A percentile compares a stretch with the other conserved stretches of the same genome.
Evolutionary conservation across 2,113 vertebrate genomes (phyloP).

Genomic region (Piprites chloris): DNA sequence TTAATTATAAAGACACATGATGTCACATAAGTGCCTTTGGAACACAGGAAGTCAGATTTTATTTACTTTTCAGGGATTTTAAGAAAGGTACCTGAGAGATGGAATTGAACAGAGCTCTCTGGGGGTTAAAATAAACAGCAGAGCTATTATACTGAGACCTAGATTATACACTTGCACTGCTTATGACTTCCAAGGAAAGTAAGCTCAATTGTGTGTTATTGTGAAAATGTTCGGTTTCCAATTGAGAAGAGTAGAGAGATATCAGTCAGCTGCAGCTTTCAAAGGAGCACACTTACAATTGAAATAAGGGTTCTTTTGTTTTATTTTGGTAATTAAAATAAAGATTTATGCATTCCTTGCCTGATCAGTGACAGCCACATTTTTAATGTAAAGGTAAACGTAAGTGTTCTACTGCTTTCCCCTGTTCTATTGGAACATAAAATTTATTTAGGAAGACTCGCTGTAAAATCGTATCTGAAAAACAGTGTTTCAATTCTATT

Average conservation of each 20-base stretch:
- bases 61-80: conserved; percentile 46
- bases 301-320: conserved; percentile 23
- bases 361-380: not conserved
- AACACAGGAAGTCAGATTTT: not conserved
- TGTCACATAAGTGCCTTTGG: not conserved
- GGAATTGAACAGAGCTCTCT: conserved; percentile 43
- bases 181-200: conserved; percentile 61
- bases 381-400: conserved; percentile 22
- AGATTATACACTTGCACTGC: conserved; percentile 54
- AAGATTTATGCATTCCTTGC: conserved; percentile 12
- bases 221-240: conserved; percentile 47
- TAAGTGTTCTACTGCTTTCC: not conserved
- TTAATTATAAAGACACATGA: not conserved
- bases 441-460: not conserved
- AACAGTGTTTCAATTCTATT: not conserved
- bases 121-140: conserved; percentile 59
- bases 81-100: conserved; percentile 27
- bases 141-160: conserved; percentile 31
- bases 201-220: conserved; percentile 46
- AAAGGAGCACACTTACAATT: not conserved
- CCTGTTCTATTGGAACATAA: not conserved
- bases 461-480: conserved; percentile 3
- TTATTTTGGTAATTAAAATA: conserved; percentile 36
- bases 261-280: conserved; percentile 50
- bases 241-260: not conserved